Conservation (phyloP, 2,888 invertebrate species). For the Tenthredo notha region DNA sequence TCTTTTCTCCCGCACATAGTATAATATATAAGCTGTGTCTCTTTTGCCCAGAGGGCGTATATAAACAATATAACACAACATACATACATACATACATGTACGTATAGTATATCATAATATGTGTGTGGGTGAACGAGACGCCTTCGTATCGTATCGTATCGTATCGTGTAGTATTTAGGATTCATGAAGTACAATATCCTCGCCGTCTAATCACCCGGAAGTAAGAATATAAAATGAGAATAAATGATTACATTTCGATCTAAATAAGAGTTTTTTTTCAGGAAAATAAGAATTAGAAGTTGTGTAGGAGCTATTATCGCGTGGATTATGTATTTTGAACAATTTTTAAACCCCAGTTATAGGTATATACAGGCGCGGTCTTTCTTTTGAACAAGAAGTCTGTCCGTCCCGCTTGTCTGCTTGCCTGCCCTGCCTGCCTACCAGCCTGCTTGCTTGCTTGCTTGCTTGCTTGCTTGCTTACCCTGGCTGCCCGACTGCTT, state of each 20-base stretch:
- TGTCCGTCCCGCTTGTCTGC: constrained; percentile 46
- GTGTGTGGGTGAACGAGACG: neutral
- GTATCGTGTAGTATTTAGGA: neutral
- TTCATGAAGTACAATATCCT: neutral
- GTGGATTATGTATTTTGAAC: constrained; percentile 26
- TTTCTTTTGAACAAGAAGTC: constrained; percentile 49
- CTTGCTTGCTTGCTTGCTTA: constrained; percentile 6
- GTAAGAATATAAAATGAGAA: neutral
- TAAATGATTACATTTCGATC: neutral
- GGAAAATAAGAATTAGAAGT: neutral
- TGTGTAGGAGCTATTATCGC: neutral
- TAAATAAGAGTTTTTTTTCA: neutral
- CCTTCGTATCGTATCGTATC: neutral
- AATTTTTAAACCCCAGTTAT: constrained; percentile 36
- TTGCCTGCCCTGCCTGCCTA: constrained; percentile 43
- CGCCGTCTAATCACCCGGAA: constrained; percentile 6
- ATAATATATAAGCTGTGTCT: neutral
- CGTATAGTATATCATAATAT: neutral
- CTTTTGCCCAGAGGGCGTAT: constrained; percentile 9
- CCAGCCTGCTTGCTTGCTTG: neutral
- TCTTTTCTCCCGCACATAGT: constrained; percentile 17
- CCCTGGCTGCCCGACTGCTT: neutral
- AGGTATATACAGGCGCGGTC: constrained; percentile 31
- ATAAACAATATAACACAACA: constrained; percentile 20
- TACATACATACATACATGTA: neutral